These are phyloP conservation scores for Perodicticus potto DNA, from an alignment of 2,797 vertebrate species.

Conservation along the genomic window DNA sequence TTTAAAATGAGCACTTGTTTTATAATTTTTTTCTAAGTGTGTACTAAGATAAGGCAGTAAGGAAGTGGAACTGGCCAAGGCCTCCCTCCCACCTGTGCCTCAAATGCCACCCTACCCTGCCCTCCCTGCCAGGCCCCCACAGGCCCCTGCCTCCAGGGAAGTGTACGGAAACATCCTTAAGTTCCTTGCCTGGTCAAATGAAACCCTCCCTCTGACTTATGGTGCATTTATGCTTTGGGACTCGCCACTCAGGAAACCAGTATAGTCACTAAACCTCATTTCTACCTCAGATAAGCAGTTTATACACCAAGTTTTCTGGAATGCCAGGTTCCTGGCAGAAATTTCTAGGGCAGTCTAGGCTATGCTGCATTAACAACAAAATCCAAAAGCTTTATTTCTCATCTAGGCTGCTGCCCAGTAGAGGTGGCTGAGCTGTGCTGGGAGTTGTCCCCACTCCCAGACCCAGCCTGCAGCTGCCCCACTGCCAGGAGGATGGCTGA, in stretches of 20 bases:
- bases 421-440: too few species aligned
- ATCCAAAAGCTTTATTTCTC: background rate
- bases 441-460: background rate
- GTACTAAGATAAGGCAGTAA: background rate
- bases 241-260: background rate
- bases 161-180: fast-evolving
- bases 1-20: background rate
- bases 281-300: too few species aligned
- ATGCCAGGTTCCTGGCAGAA: background rate
- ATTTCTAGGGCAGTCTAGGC: too few species aligned
- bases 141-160: background rate
- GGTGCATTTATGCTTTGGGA: background rate
- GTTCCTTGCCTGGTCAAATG: background rate
- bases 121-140: background rate
- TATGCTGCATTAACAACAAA: background rate
- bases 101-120: fast-evolving
- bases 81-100: background rate
- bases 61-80: background rate
- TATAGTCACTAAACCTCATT: background rate
- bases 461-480: background rate
- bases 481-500: background rate
- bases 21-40: background rate
- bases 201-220: fast-evolving
- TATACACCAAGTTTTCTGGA: background rate
- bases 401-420: background rate